A percentile compares a stretch with the other conserved stretches of the same genome.
phyloP scores from a whole-genome alignment of 1,140 invertebrate genomes.

The Nylanderia fulva region DNA sequence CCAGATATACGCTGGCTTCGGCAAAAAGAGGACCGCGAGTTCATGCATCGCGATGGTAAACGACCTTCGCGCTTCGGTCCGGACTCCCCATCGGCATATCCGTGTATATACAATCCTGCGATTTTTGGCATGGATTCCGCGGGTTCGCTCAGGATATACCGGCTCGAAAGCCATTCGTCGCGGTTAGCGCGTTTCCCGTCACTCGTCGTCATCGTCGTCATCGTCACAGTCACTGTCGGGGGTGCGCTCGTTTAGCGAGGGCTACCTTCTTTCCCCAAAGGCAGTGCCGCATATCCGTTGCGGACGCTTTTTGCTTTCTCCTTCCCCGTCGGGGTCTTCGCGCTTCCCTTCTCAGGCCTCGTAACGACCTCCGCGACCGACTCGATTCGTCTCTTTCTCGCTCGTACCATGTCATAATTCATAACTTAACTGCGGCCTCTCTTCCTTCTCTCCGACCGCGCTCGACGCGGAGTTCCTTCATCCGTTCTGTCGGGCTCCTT shows the following conservation, averaged over 20 bases:
- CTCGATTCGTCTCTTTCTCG: conserved; percentile 83
- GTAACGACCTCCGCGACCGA: conserved; percentile 78
- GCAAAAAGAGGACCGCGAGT: not conserved
- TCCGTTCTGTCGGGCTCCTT: conserved; percentile 67
- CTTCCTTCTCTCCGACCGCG: conserved; percentile 63
- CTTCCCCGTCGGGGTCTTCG: conserved; percentile 45
- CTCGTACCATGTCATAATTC: conserved; percentile 83
- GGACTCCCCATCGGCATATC: not conserved
- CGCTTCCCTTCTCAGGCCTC: conserved; percentile 55
- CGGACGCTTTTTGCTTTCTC: conserved; percentile 74
- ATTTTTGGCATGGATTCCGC: conserved; percentile 34
- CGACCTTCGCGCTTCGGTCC: conserved; percentile 3
- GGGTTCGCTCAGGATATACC: conserved; percentile 5
- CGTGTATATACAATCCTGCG: not conserved
- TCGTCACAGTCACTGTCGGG: conserved; percentile 56
- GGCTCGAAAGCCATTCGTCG: conserved; percentile 67
- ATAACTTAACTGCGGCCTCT: conserved; percentile 83
- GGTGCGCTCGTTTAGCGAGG: conserved; percentile 70
- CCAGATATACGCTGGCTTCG: not conserved
- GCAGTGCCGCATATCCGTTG: conserved; percentile 72
- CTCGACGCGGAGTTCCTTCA: conserved; percentile 56
- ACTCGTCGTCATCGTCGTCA: conserved; percentile 57
- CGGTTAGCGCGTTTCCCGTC: conserved; percentile 59
- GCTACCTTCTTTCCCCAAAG: conserved; percentile 49
- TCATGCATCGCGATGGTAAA: conserved; percentile 7